Conservation (phyloP, 2,797 vertebrate genomes). For the Morelia viridis region DNA sequence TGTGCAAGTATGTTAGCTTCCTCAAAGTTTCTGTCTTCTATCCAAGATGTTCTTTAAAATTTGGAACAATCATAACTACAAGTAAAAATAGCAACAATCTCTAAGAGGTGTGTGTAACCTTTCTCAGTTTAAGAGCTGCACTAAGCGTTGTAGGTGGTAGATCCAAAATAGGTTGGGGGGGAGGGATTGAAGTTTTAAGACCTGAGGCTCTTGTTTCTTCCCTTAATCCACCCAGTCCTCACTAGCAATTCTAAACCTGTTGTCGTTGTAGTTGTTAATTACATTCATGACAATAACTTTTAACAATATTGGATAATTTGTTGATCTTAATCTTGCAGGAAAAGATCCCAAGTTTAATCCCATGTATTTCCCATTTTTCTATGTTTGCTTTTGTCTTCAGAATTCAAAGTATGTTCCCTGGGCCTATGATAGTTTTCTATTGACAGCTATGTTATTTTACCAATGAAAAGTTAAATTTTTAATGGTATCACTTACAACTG, state of each 20-base stretch:
- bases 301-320: neutral
- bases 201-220: neutral
- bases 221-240: neutral
- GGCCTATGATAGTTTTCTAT: neutral
- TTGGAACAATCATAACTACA: neutral
- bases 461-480: neutral
- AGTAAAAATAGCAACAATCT: neutral
- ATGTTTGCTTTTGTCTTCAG: neutral
- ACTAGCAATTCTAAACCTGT: neutral
- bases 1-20: conserved; percentile 45
- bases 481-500: neutral
- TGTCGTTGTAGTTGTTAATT: neutral
- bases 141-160: neutral
- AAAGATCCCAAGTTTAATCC: neutral
- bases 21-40: conserved; percentile 47
- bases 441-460: neutral
- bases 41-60: conserved; percentile 10
- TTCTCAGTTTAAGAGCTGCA: neutral
- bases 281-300: neutral
- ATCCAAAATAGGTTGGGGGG: neutral
- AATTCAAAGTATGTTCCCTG: neutral
- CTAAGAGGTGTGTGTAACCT: neutral
- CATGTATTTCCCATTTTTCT: neutral
- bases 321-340: neutral
- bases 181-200: neutral